Evolutionary conservation across 2,797 vertebrate species (phyloP), one percentile per base, ranked within the genome.

Genomic region (Spinibarbus caldwelli): DNA sequence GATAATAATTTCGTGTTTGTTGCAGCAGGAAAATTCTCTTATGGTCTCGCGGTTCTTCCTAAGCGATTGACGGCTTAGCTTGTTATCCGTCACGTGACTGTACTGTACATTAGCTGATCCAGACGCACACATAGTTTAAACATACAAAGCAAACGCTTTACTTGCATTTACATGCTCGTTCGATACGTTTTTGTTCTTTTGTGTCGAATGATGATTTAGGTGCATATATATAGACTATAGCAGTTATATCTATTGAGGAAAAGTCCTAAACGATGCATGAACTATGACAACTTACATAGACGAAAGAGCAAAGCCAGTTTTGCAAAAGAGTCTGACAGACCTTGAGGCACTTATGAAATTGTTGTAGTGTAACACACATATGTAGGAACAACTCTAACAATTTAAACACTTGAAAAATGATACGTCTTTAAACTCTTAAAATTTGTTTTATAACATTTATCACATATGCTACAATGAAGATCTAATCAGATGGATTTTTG

Each of bases 1-100:
- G 88, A 54, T 82, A 75, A 47, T 87, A 79, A 86, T 86, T 86
- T 72, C 62, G 71, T 84, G 86, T 87, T 88, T 92, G 89, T 90
- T 87, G 85, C 90, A 87, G 88, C 88, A 84, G 86, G 82, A 80
- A 80, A 83, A 86, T 85, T 89, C 88, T 87, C 89, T 86, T 83
- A 82, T 83, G 77, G 82, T 91, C 90, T 91, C 90, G 89, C 87
- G 90, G 81, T 89, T 82, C 89, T 92, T 91, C 86, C 87, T 84
- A 86, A 86, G 89, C 86, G 89, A 87, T 87, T 88, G 90, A 87
- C 87, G 87, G 83, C 87, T 83, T 29, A 87, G 89, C 79, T 85
- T 75, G 80, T 83, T 86, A 78, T 82, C 49, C 80, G 84, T 88
- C 91, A 91, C 91, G 90, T 92, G 91, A 90, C 85, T 31, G 2